Evolutionary conservation across 2,888 invertebrate genomes (phyloP).

Genomic region (Mythimna ferrago): DNA sequence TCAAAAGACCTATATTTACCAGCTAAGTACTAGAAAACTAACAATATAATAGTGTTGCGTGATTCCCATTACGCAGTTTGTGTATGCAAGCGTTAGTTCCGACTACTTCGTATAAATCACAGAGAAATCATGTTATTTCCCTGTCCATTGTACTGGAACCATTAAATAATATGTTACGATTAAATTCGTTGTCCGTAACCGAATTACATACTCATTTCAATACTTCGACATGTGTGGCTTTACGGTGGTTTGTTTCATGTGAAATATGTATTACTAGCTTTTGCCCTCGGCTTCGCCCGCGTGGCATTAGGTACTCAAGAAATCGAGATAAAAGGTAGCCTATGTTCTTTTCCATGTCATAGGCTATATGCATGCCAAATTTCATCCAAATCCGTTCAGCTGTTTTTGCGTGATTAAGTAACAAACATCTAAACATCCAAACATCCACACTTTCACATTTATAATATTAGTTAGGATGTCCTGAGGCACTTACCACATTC

Average conservation of each 20-base stretch:
- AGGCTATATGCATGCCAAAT: too few species aligned
- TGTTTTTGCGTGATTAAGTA: too few species aligned
- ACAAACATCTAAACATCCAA: too few species aligned
- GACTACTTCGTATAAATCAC: slow-evolving; percentile 41
- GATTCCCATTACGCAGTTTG: slow-evolving; percentile 28
- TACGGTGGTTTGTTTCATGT: slow-evolving; percentile 4
- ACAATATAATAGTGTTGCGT: slow-evolving; percentile 26
- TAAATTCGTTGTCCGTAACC: slow-evolving; percentile 41
- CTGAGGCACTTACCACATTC: too few species aligned
- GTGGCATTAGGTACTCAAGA: too few species aligned
- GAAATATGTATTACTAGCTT: too few species aligned
- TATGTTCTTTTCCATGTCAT: too few species aligned
- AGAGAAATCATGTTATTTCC: slow-evolving; percentile 40
- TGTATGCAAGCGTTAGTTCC: slow-evolving; percentile 41
- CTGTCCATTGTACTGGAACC: slow-evolving; percentile 31
- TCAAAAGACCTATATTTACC: background rate
- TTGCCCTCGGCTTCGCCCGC: too few species aligned
- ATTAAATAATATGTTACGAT: slow-evolving; percentile 56
- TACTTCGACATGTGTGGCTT: slow-evolving; percentile 13
- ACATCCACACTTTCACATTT: too few species aligned
- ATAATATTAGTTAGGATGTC: too few species aligned
- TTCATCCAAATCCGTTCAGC: too few species aligned
- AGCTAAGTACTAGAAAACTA: background rate
- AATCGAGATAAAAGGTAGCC: too few species aligned
- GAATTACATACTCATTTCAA: slow-evolving; percentile 32